Evolutionary conservation across 2,888 invertebrate genomes (phyloP), one percentile per base, ranked within the genome.

Genomic region (Erebia epiphron): DNA sequence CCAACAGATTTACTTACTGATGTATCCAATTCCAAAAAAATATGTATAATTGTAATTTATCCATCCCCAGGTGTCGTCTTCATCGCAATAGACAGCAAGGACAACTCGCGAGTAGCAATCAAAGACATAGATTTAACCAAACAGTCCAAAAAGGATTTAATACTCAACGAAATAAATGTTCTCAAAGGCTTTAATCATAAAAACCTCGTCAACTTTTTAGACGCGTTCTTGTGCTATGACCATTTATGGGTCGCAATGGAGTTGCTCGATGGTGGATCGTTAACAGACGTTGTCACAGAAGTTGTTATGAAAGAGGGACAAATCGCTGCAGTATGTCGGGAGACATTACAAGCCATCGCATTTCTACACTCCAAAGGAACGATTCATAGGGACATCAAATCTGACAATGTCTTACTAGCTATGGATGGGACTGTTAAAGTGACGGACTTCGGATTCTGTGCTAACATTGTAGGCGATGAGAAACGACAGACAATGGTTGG

Each of bases 201-300:
- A 82, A 99, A 99, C 90, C 94, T 99, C 79, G 99, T 99, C 0
- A 99, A 99, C 88, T 99, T 98, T 88, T 93, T 98, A 9, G 98
- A 98, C 81, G 97, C 98, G 13, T 98, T 98, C 93, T 95, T 98
- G n/a, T 95, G 98, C 61, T 95, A 96, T 75, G 97, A 98, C 70
- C 98, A 98, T 84, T 94, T 99, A 8, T 99, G 99, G 99, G 99
- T 98, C 0, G 96, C 98, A 1, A 98, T 99, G 98, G 99, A 99
- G 87, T 95, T 98, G 69, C 94, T 99, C 72, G 97, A 98, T 79
- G 98, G 99, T 8, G 99, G 99, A 0, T 98, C 99, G 10, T 92
- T 99, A 62, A 99, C 99, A 0, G 99, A 99, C 83, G 99, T 99
- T 0, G 99, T 99, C 52, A 98, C 98, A 1, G 99, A 99, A 89